A percentile compares a stretch with the other conserved stretches of the same genome.
Conservation (phyloP, 2,888 invertebrate species). For the Thymelicus acteon region DNA sequence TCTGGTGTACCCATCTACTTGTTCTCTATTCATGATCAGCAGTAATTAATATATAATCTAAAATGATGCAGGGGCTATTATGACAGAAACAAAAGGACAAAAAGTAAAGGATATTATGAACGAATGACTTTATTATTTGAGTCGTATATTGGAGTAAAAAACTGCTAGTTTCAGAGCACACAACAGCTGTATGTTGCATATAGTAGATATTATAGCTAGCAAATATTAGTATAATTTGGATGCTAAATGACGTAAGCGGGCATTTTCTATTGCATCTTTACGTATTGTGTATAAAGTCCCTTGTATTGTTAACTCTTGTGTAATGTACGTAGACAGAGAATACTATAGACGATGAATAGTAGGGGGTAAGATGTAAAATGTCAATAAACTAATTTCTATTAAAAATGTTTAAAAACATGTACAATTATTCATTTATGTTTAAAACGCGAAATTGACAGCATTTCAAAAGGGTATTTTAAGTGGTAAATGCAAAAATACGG, state of each 20-base stretch:
- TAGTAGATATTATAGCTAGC: slow-evolving; percentile 27
- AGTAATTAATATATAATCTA: too few relatives aligned
- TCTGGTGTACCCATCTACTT: too few relatives aligned
- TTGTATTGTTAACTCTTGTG: slow-evolving; percentile 1
- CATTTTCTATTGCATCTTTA: slow-evolving; percentile 28
- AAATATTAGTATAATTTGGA: slow-evolving; percentile 27
- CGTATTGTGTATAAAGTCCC: slow-evolving; percentile 25
- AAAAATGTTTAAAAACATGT: too few relatives aligned
- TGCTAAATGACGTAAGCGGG: slow-evolving; percentile 18
- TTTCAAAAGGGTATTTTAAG: neutral
- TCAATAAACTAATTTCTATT: too few relatives aligned
- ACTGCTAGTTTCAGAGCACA: slow-evolving; percentile 1
- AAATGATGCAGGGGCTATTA: too few relatives aligned
- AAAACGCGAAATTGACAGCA: neutral
- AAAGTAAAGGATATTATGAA: too few relatives aligned
- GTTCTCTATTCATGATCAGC: too few relatives aligned
- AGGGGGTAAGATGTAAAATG: too few relatives aligned
- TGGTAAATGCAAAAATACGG: too few relatives aligned
- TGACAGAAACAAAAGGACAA: too few relatives aligned
- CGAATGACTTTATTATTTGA: too few relatives aligned
- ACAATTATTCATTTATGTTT: too few relatives aligned
- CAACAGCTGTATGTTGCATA: slow-evolving; percentile 4
- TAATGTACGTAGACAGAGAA: slow-evolving; percentile 4
- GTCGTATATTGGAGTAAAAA: neutral
- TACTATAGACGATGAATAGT: neutral